These are phyloP conservation scores for Pluvialis apricaria DNA, from an alignment of 2,113 vertebrate species.

Conservation along the genomic window DNA sequence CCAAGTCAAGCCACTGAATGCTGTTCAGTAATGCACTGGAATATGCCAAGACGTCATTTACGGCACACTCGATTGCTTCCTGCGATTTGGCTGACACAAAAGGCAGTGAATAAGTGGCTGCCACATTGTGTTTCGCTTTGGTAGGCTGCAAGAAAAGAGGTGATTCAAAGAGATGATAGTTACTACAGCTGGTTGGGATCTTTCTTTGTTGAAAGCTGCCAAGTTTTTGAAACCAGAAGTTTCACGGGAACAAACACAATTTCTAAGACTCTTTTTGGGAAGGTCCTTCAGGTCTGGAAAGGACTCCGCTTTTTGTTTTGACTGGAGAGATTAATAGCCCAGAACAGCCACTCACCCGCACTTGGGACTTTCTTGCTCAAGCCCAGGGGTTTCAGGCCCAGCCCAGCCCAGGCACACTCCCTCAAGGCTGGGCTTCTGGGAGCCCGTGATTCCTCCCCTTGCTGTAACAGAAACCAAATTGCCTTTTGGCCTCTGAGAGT, in stretches of 20 bases:
- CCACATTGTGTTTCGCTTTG: neutral
- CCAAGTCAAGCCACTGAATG: neutral
- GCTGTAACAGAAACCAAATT: neutral
- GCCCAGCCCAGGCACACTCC: neutral
- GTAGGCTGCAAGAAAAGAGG: neutral
- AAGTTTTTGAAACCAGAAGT: neutral
- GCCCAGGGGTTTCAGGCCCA: neutral
- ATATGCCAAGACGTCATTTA: neutral
- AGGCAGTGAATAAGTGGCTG: conserved; percentile 1
- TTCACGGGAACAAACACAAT: neutral
- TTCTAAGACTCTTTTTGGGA: neutral
- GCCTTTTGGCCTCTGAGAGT: neutral
- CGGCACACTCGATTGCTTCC: neutral
- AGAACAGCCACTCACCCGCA: neutral
- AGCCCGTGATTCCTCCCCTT: neutral
- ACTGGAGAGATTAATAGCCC: neutral
- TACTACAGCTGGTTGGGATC: neutral
- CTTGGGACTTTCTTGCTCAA: neutral
- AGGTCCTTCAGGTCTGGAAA: neutral
- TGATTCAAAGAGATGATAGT: neutral
- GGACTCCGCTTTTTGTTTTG: neutral
- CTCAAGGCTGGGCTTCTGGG: neutral
- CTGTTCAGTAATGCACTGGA: neutral
- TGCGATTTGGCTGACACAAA: neutral
- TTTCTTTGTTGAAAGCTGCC: conserved; percentile 2